Conservation (phyloP, 2,113 vertebrate species). For the Grus americana region DNA sequence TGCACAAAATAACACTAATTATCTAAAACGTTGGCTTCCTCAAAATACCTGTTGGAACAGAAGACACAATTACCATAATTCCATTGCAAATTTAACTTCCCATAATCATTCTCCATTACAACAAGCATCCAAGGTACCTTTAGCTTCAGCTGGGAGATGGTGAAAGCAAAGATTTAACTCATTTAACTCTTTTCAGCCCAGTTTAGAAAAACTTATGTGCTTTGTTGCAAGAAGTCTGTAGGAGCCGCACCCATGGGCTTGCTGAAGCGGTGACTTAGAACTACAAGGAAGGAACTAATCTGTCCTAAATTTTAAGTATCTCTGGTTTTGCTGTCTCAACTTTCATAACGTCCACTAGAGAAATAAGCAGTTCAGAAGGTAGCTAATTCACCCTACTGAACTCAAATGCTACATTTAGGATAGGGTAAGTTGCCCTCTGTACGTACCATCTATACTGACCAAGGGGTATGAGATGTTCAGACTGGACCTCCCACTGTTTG, state of each 20-base stretch:
- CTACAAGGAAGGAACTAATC: not conserved
- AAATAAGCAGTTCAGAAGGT: not conserved
- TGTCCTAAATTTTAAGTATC: not conserved
- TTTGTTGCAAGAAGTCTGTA: not conserved
- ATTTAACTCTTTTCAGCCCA: not conserved
- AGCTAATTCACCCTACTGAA: not conserved
- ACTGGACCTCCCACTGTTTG: not conserved
- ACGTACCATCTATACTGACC: not conserved
- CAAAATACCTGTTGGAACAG: not conserved
- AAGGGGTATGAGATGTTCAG: not conserved
- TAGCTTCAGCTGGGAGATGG: not conserved
- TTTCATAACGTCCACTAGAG: not conserved
- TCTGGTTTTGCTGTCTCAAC: not conserved
- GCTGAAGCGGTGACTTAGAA: not conserved
- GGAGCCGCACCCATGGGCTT: not conserved
- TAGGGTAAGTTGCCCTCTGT: not conserved
- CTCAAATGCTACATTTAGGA: not conserved
- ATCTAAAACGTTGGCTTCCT: not conserved
- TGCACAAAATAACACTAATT: conserved; percentile 50
- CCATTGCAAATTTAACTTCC: not conserved
- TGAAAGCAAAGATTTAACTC: not conserved
- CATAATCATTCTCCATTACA: conserved; percentile 16
- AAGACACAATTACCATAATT: conserved; percentile 35
- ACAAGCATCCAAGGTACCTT: not conserved
- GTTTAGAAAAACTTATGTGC: not conserved